These are phyloP conservation scores for Emmelina monodactyla DNA, from an alignment of 2,888 invertebrate genomes.

Conservation along the genomic window DNA sequence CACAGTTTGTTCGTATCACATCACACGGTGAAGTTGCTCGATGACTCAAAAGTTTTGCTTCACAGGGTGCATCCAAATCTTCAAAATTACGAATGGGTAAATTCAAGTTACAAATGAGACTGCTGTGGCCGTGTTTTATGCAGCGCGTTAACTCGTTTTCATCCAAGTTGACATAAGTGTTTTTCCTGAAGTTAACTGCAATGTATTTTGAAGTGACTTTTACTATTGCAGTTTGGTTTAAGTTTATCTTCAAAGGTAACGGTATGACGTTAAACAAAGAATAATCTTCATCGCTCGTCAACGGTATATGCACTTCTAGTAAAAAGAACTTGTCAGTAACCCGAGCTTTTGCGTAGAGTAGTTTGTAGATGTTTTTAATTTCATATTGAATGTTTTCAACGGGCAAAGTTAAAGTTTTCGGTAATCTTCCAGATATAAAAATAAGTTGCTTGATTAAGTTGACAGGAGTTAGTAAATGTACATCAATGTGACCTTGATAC, in stretches of 20 bases:
- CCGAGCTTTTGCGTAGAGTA: constrained; percentile 14
- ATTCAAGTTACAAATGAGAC: too few relatives aligned
- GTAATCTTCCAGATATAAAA: constrained; percentile 13
- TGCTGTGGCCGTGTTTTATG: too few relatives aligned
- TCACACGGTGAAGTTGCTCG: too few relatives aligned
- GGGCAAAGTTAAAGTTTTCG: constrained; percentile 12
- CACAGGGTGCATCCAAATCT: too few relatives aligned
- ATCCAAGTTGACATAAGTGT: too few relatives aligned
- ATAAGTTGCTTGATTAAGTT: constrained; percentile 11
- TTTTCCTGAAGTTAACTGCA: too few relatives aligned
- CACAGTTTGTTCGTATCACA: too few relatives aligned
- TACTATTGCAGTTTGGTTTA: too few relatives aligned
- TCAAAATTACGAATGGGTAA: too few relatives aligned
- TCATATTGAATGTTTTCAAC: constrained; percentile 12
- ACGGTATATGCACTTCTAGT: constrained; percentile 10
- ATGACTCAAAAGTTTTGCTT: too few relatives aligned
- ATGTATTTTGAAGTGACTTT: too few relatives aligned
- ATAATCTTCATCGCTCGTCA: constrained; percentile 11
- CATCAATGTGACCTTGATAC: constrained; percentile 16
- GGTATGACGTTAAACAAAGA: constrained; percentile 7
- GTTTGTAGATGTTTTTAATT: constrained; percentile 14
- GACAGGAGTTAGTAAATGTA: constrained; percentile 14
- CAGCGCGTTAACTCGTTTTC: too few relatives aligned
- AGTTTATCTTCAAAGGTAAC: constrained; percentile 8
- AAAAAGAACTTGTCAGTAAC: constrained; percentile 12